Conservation (phyloP, 1,140 invertebrate species). For the Hylaeus volcanicus region DNA sequence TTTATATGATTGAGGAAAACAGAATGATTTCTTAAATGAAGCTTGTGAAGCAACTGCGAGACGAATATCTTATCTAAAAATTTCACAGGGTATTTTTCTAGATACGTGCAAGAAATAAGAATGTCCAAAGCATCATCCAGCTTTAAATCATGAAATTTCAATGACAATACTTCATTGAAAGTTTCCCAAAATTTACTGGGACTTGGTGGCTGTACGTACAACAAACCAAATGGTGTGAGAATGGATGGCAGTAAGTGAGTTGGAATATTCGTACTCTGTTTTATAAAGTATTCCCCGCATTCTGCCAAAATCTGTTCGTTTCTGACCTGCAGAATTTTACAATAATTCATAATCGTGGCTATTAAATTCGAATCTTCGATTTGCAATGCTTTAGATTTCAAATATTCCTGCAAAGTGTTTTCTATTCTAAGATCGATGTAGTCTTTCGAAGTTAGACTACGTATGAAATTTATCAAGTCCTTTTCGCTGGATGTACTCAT, state of each 20-base stretch:
- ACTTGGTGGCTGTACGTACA: slow-evolving; percentile 83
- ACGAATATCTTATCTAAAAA: slow-evolving; percentile 84
- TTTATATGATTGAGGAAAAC: slow-evolving; percentile 66
- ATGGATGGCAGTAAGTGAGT: slow-evolving; percentile 82
- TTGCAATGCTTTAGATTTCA: slow-evolving; percentile 80
- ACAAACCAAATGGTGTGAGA: slow-evolving; percentile 83
- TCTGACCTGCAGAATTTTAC: slow-evolving; percentile 82
- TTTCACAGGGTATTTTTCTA: slow-evolving; percentile 84
- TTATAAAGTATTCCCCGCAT: slow-evolving; percentile 83
- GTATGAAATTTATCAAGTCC: slow-evolving; percentile 83
- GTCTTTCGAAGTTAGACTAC: slow-evolving; percentile 81
- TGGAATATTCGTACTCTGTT: slow-evolving; percentile 79
- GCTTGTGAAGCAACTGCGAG: slow-evolving; percentile 83
- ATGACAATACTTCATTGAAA: slow-evolving; percentile 82
- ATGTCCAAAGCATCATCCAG: slow-evolving; percentile 83
- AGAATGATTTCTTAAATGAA: slow-evolving; percentile 78
- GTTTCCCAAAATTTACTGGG: slow-evolving; percentile 82
- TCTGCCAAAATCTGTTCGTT: slow-evolving; percentile 83
- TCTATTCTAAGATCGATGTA: slow-evolving; percentile 77
- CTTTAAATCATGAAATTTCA: slow-evolving; percentile 83
- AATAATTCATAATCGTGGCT: slow-evolving; percentile 84
- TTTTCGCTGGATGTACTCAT: slow-evolving; percentile 84
- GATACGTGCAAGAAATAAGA: slow-evolving; percentile 84
- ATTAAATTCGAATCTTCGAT: slow-evolving; percentile 82
- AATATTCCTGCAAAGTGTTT: slow-evolving; percentile 83